Conservation (phyloP, 1,140 invertebrate genomes). For the Sinonovacula constricta region DNA sequence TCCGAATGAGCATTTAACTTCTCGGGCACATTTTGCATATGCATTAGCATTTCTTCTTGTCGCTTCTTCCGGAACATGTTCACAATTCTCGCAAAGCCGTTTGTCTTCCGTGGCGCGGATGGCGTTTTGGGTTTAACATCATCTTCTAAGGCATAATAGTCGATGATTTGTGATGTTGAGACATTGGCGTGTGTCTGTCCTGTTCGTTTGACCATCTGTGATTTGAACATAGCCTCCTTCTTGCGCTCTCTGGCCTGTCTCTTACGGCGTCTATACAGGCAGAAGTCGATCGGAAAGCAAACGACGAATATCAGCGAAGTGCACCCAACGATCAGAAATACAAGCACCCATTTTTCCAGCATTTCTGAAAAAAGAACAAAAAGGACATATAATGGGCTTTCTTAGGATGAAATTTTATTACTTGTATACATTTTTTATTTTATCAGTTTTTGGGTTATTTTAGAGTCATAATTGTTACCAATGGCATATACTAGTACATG, state of each 20-base stretch:
- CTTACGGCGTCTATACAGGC: constrained; percentile 36
- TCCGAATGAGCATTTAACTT: no score
- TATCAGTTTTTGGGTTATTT: no score
- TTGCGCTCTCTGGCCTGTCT: constrained; percentile 28
- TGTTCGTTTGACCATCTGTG: not conserved
- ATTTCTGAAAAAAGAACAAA: constrained; percentile 52
- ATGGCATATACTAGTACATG: no score
- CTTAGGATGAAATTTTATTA: no score
- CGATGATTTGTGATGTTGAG: not conserved
- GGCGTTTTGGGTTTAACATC: not conserved
- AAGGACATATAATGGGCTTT: no score
- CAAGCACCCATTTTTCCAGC: constrained; percentile 46
- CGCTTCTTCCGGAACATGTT: not conserved
- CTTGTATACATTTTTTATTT: no score
- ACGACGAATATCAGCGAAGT: constrained; percentile 30
- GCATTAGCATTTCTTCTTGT: not conserved
- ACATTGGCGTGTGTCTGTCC: constrained; percentile 20
- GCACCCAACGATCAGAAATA: constrained; percentile 39
- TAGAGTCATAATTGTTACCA: no score
- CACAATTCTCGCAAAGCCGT: not conserved
- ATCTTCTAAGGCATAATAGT: not conserved
- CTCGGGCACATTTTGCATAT: not conserved
- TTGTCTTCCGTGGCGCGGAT: not conserved
- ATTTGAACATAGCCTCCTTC: not conserved
- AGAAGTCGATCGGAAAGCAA: constrained; percentile 49